A percentile compares a stretch with the other conserved stretches of the same genome.
Conservation (phyloP, 1,140 invertebrate species). For the Acromyrmex heyeri region DNA sequence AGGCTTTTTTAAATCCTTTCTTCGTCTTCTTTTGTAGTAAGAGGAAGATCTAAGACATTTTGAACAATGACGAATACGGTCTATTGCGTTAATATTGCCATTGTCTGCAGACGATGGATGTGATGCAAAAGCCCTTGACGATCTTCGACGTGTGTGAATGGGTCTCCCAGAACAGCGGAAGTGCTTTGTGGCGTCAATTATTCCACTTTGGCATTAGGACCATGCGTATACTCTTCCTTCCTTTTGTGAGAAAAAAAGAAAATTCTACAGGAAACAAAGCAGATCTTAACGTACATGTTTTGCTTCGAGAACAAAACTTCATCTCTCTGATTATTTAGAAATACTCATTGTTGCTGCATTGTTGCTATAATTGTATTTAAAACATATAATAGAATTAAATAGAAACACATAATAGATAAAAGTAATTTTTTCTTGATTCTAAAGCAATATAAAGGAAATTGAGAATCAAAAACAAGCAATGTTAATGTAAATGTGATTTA, state of each 20-base stretch:
- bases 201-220: conserved; percentile 67
- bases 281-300: not conserved
- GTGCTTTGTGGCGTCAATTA: conserved; percentile 79
- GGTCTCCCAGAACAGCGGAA: conserved; percentile 68
- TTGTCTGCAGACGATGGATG: conserved; percentile 61
- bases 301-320: not conserved
- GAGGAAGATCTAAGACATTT: conserved; percentile 39
- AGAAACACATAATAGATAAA: not conserved
- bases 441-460: too few relatives aligned
- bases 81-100: conserved; percentile 73
- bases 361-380: not conserved
- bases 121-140: conserved; percentile 65
- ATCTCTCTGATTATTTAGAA: not conserved
- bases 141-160: conserved; percentile 75
- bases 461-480: too few relatives aligned
- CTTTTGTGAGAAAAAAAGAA: conserved; percentile 16
- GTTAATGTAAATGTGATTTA: too few relatives aligned
- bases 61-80: conserved; percentile 67
- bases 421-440: too few relatives aligned
- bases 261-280: not conserved
- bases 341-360: not conserved
- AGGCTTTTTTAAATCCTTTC: not conserved
- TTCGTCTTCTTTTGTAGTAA: not conserved
- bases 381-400: not conserved
- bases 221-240: conserved; percentile 44